These are phyloP conservation scores for Furcula furcula DNA, from an alignment of 2,888 invertebrate genomes.

Conservation along the genomic window DNA sequence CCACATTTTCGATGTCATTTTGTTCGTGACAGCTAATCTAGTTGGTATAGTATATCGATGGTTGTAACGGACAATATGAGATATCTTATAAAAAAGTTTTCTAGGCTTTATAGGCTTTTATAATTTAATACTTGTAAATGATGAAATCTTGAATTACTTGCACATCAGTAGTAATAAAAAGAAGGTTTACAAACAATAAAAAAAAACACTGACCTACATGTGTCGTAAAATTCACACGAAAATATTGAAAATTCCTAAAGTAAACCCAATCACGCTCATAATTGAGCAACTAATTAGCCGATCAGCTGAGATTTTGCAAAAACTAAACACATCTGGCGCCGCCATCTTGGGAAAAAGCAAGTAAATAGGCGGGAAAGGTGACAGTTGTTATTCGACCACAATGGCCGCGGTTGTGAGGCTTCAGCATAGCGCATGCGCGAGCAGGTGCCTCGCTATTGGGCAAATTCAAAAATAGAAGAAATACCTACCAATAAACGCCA, in stretches of 20 bases:
- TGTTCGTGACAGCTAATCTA: too few relatives aligned
- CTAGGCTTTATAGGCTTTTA: too few relatives aligned
- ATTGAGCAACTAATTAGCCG: conserved; percentile 52
- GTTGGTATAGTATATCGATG: too few relatives aligned
- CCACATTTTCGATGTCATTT: too few relatives aligned
- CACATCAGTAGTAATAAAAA: too few relatives aligned
- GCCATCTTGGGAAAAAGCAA: conserved; percentile 39
- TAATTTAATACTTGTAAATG: too few relatives aligned
- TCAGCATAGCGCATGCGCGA: conserved; percentile 55
- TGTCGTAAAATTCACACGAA: conserved; percentile 58
- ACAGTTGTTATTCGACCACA: conserved; percentile 68
- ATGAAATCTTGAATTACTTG: too few relatives aligned
- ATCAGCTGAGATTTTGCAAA: conserved; percentile 60
- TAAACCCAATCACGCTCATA: conserved; percentile 40
- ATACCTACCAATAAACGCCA: conserved; percentile 8
- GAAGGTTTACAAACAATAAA: too few relatives aligned
- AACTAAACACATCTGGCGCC: conserved; percentile 50
- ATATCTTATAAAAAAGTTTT: too few relatives aligned
- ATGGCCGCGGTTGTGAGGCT: conserved; percentile 45
- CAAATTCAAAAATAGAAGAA: conserved; percentile 10
- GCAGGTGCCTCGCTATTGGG: conserved; percentile 50
- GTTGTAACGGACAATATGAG: too few relatives aligned
- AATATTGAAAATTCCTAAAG: conserved; percentile 36
- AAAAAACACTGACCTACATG: conserved; percentile 52
- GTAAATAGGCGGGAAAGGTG: conserved; percentile 55